phyloP scores from a whole-genome alignment of 2,797 vertebrate species.

The Acanthornis magna region DNA sequence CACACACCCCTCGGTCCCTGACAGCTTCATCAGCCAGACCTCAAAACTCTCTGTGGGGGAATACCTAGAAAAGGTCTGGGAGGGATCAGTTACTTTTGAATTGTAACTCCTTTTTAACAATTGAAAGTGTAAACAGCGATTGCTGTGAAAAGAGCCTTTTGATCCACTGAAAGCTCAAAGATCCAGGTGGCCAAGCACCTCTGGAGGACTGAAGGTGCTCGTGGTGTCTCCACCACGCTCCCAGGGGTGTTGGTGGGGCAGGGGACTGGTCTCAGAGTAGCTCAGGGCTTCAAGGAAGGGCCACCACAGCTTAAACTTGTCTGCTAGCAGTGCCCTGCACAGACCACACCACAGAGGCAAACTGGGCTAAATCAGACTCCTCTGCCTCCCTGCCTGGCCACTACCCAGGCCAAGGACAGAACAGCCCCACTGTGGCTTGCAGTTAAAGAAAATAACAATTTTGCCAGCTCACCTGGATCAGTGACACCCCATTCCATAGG shows the following conservation, averaged over 20 bases:
- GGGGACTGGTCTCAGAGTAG: not conserved
- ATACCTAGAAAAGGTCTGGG: not conserved
- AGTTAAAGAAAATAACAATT: not conserved
- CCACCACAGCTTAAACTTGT: not conserved
- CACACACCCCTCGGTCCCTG: not conserved
- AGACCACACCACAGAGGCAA: not conserved
- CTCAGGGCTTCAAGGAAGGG: not conserved
- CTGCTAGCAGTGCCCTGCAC: not conserved
- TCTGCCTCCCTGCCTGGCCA: not conserved
- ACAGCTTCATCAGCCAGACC: not conserved
- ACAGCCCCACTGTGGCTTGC: not conserved
- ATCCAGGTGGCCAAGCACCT: not conserved
- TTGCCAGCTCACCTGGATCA: not conserved
- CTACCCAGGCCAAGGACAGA: not conserved
- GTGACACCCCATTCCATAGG: not conserved
- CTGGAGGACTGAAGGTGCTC: not conserved
- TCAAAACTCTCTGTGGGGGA: not conserved
- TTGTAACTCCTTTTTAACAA: not conserved
- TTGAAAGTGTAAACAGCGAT: not conserved
- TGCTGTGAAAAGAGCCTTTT: not conserved
- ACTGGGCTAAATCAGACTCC: not conserved
- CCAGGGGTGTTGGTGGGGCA: not conserved
- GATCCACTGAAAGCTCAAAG: not conserved
- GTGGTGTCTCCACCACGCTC: not conserved
- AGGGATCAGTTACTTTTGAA: not conserved